Evolutionary conservation across 2,888 invertebrate genomes (phyloP), one percentile per base, ranked within the genome.

Genomic region (Drosophila niveifrons): DNA sequence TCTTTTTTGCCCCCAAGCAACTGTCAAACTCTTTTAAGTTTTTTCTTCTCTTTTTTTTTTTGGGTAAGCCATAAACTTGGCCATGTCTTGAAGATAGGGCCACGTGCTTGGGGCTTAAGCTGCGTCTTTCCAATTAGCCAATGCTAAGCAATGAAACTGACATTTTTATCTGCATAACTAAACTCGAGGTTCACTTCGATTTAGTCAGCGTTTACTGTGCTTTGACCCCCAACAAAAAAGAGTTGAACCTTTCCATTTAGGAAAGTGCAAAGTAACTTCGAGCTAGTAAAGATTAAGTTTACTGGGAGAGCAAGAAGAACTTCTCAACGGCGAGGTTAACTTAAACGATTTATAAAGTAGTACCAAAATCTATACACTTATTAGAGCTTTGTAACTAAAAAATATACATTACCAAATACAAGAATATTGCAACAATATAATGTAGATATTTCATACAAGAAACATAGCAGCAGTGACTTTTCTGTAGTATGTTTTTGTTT

Each of bases 21-120:
- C 61, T 78, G 75, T 68, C 74, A 69, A 36, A 68, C 39, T 55
- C 31, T 67, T 23, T 23, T 57, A 23, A 18, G 15, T 41, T 13
- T 41, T 41, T 15, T 10, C 31, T 31, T 44, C 9, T 9, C 2
- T 31, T 36, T 56, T 44, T 31, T 10, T 9, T 31, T 36, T 55
- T 46, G 31, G 17, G 10, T 44, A 44, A 56, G 31, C 44, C 18
- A 44, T 44, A 56, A 56, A 46, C 18, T 44, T 44, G 31, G 44
- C 44, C 44, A 34, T 17, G n/a, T 43, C n/a, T 47, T 43, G 41
- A 9, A 1, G 36, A 41, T 41, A 41, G 39, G 15, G 55, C 36
- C 36, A n/a, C 36, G 36, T 36, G 36, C 55, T 56, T 23, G 1
- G 10, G 55, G 55, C 44, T 3, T 2, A n/a, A 46, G 7, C 44